Evolutionary conservation across 2,888 invertebrate genomes (phyloP).

Genomic region (Metacarcinus magister): DNA sequence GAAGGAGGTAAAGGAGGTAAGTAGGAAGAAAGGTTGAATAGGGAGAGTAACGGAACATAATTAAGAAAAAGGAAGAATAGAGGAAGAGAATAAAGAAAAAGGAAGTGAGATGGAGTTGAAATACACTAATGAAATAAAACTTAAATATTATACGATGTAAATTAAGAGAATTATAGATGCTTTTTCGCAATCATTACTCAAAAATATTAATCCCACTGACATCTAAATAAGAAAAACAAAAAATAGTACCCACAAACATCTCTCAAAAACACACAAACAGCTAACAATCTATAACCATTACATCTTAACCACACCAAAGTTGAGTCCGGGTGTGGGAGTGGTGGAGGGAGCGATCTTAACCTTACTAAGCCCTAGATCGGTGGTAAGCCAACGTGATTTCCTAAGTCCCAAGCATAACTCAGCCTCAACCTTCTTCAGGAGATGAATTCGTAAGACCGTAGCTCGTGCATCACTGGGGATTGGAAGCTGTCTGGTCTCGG

Average conservation of each 20-base stretch:
- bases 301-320: no score
- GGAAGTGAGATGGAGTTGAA: neutral
- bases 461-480: conserved; percentile 40
- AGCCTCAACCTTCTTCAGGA: neutral
- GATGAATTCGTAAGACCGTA: neutral
- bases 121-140: neutral
- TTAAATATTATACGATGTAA: no score
- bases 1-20: neutral
- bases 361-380: neutral
- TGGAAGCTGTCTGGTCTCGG: neutral
- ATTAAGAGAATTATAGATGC: neutral
- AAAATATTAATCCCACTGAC: no score
- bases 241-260: neutral
- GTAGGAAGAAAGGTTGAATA: neutral
- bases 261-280: neutral
- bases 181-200: no score
- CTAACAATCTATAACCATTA: no score
- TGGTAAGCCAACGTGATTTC: neutral
- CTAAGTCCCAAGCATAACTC: neutral
- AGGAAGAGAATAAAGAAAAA: neutral
- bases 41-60: neutral
- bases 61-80: neutral
- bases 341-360: neutral
- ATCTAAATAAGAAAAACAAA: neutral
- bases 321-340: no score